phyloP scores from a whole-genome alignment of 2,113 vertebrate species.

The Callionymus lyra region DNA sequence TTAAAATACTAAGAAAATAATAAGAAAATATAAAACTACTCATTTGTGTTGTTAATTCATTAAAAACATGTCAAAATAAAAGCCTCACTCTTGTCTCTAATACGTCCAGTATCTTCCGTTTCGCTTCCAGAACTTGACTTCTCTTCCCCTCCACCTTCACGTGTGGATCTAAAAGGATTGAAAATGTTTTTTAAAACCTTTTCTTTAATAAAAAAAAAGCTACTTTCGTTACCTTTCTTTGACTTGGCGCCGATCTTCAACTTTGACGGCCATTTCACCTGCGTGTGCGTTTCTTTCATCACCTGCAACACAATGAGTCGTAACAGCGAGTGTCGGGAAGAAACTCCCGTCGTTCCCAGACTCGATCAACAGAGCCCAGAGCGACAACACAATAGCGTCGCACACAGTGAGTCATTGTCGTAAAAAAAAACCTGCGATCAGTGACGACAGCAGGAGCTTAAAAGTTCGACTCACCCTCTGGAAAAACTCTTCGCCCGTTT shows the following conservation, averaged over 20 bases:
- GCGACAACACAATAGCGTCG: slow-evolving; percentile 58
- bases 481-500: slow-evolving; percentile 69
- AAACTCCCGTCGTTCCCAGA: slow-evolving; percentile 7
- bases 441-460: slow-evolving; percentile 4
- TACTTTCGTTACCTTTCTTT: slow-evolving; percentile 64
- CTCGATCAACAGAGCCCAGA: slow-evolving; percentile 28
- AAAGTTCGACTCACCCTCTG: slow-evolving; percentile 53
- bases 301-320: slow-evolving; percentile 50
- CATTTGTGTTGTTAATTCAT: too few relatives aligned
- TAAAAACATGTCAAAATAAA: neutral
- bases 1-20: too few relatives aligned
- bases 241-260: slow-evolving; percentile 75
- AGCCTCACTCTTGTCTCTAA: slow-evolving; percentile 65
- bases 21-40: too few relatives aligned
- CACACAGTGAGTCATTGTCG: slow-evolving; percentile 29
- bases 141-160: slow-evolving; percentile 71
- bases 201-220: neutral
- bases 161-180: slow-evolving; percentile 60
- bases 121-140: slow-evolving; percentile 60
- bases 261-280: slow-evolving; percentile 78
- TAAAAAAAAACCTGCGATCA: slow-evolving; percentile 37
- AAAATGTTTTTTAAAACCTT: neutral
- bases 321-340: neutral
- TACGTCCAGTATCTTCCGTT: slow-evolving; percentile 66
- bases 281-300: slow-evolving; percentile 71